phyloP scores from a whole-genome alignment of 2,797 vertebrate species.

The Hoplostethus mediterraneus region DNA sequence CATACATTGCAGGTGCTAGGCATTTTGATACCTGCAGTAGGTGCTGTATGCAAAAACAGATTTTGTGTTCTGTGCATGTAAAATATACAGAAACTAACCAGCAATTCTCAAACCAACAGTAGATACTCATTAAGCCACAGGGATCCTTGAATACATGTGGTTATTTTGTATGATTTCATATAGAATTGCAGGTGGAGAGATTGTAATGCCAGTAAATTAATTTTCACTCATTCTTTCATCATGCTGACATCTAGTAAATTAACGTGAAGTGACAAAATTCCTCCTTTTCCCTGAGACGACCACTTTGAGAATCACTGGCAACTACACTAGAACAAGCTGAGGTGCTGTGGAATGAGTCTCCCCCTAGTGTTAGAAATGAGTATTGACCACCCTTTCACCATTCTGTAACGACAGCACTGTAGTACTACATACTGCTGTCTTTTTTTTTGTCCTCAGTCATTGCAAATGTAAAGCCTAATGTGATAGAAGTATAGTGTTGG shows the following conservation, averaged over 20 bases:
- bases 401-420: not conserved
- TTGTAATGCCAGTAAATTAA: not conserved
- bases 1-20: constrained; percentile 20
- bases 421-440: no score
- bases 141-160: no score
- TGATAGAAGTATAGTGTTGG: no score
- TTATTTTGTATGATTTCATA: not conserved
- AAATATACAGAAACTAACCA: not conserved
- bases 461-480: no score
- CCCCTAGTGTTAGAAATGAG: constrained; percentile 59
- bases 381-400: constrained; percentile 37
- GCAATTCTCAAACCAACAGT: not conserved
- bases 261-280: no score
- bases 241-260: not conserved
- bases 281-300: no score
- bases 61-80: no score
- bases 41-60: not conserved
- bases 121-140: not conserved
- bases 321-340: not conserved
- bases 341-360: constrained; percentile 33
- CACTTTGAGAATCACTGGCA: no score
- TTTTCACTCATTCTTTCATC: not conserved
- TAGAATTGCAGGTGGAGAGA: not conserved
- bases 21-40: not conserved
- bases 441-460: no score